Base-by-base conservation (phyloP, 2,888 invertebrate species). In the Pseudococcus jackbeardsleyi region DNA sequence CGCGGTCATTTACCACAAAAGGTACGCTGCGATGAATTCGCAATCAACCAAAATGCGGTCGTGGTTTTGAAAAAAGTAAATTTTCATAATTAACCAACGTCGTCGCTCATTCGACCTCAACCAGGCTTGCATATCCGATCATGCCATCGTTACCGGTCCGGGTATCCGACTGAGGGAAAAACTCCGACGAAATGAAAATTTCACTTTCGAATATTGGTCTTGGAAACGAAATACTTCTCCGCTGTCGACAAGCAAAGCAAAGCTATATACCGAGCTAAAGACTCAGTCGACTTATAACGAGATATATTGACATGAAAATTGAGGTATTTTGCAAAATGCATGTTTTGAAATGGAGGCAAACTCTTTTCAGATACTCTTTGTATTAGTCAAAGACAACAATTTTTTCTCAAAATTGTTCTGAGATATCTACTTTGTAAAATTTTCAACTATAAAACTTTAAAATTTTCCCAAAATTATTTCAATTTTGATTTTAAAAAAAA, bases 41-140 rank as follows among this genome's bases (percentile, higher is more conserved):
- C 72, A 72, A 72, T 72, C 72, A 72, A 72, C 72, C 72, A 72
- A 72, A 72, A 72, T 72, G 72, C 72, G 72, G 72, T 72, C 33
- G 72, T 33, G 33, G 17, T 72, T 72, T 72, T 50, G 15, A 8
- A 72, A 72, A 72, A 72, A 33, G 17, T 17, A 72, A 72, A 72
- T 72, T 72, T 72, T 72, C 72, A 72, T 72, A 72, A 72, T 72
- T 72, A 72, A 72, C 72, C 72, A 17, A 42, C 42, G 9, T 42
- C 26, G 72, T 26, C 17, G 26, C 33, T 3, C 72, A 12, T 72
- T 72, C 33, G 33, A 72, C 72, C 72, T 33, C 39, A 33, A 68
- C 26, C 17, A 33, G 22, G 26, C 68, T 68, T 26, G 68, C 12
- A 72, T 72, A 72, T 72, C 72, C 72, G 72, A 72, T 72, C 72